Evolutionary conservation across 2,797 vertebrate species (phyloP).

Genomic region (Rhincodon typus): DNA sequence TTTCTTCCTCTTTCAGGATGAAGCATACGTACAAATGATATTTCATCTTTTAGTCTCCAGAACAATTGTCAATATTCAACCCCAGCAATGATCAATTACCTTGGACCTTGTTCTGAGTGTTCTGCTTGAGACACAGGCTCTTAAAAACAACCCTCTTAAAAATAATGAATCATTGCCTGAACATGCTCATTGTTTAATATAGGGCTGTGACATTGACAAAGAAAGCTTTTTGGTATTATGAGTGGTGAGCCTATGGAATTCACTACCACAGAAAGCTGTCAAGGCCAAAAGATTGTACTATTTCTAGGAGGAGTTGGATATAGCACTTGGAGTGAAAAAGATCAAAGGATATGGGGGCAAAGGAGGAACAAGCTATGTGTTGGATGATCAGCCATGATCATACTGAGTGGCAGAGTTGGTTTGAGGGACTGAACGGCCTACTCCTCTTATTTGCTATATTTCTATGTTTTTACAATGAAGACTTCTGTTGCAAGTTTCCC

Average conservation of each 20-base stretch:
- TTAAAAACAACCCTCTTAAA: background rate
- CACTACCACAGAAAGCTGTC: too few species aligned
- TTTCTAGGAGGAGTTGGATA: too few species aligned
- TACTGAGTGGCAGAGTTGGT: too few species aligned
- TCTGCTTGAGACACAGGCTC: background rate
- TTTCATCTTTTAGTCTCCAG: background rate
- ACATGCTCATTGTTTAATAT: background rate
- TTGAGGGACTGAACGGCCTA: too few species aligned
- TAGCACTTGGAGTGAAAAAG: too few species aligned
- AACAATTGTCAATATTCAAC: background rate
- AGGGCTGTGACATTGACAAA: background rate
- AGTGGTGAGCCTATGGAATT: too few species aligned
- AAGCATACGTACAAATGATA: background rate
- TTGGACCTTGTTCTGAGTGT: background rate
- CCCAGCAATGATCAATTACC: background rate
- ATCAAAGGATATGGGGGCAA: too few species aligned
- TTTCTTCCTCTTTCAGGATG: slow-evolving; percentile 24
- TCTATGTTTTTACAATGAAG: background rate
- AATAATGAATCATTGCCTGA: background rate
- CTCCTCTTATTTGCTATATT: too few species aligned
- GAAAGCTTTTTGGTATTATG: background rate
- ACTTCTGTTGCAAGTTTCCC: background rate
- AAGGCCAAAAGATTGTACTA: too few species aligned
- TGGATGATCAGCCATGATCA: too few species aligned
- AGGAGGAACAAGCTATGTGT: too few species aligned